Evolutionary conservation across 2,113 vertebrate genomes (phyloP), one percentile per base, ranked within the genome.

Genomic region (Corythornis cristatus): DNA sequence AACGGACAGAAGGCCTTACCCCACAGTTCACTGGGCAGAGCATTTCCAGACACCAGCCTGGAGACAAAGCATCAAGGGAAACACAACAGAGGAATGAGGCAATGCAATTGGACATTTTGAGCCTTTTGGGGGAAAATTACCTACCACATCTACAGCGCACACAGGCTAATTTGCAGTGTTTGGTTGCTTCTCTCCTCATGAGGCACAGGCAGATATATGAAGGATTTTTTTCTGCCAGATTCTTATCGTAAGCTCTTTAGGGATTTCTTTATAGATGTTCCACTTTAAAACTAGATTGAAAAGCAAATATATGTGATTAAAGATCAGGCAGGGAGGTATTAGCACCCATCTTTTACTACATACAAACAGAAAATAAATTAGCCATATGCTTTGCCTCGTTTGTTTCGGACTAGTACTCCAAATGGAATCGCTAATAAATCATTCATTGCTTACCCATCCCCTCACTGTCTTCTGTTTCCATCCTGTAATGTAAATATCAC

Each of bases 371-470:
- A 92, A 92, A 68, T 77, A 89, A 87, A 87, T 79, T 84, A 90
- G 64, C 75, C 85, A 57, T 91, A 91, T 91, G 82, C 23, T 92
- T 21, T 83, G 53, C 68, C 64, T 89, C 11, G 0, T 89, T 95
- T 92, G 51, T 93, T 94, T 91, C 87, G 94, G 81, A 83, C 89
- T 85, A 79, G 23, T 58, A n/a, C 56, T 83, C 54, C 26, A 15
- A 94, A 91, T 60, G 56, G 67, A 83, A 73, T 82, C 37, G 42
- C 67, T 91, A 91, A 94, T 96, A 96, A 88, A 92, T 92, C 72
- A 74, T 94, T 92, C 58, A 40, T 86, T 92, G 50, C 50, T 87
- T 93, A 79, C 67, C n/a, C 75, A 77, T 50, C 60, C 68, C 72
- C 56, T 91, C 67, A 75, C 67, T 86, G 79, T 74, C 84, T 83